Evolutionary conservation across 2,888 invertebrate species (phyloP), one percentile per base, ranked within the genome.

Genomic region (Osedax fenrisi): DNA sequence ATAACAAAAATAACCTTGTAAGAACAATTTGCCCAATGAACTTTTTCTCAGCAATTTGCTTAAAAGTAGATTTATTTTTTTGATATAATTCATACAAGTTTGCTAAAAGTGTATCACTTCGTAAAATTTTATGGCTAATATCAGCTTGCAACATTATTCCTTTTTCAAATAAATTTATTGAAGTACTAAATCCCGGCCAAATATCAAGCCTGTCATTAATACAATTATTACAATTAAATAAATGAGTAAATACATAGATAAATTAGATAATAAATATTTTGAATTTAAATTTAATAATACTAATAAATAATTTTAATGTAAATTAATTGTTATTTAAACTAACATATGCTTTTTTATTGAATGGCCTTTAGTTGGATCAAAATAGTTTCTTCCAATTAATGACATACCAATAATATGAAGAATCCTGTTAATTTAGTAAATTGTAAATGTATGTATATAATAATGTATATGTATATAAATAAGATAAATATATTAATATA

Each of bases 111-210:
- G 90, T 90, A 78, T 90, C 89, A 0, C 90, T 90, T 0, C 92
- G 88, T n/a, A 95, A 86, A 0, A 94, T 89, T 23, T 92, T 88
- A 84, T 93, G 92, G 0, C 91, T 90, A 0, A 91, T 89, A 84
- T 95, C 94, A 10, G 80, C 79, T 73, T 26, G 25, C 80, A 80
- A 69, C 74, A 79, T 24, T 2, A 81, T 80, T 2, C 77, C 77
- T 1, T 74, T 77, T 72, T 83, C 83, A 73, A 81, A 82, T 66
- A 74, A 74, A 17, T 73, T 26, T 22, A 79, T 78, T 17, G 74
- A 73, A 2, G 79, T 78, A 13, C 75, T 75, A 72, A 78, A 79
- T 17, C 80, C 80, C 64, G 79, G 78, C 77, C 79, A 79, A 24
- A 80, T 74, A 67, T 80, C 79, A 70, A 80, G 27, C 13, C 78